Percentiles rank a stretch among this genome's conserved stretches.
phyloP scores from a whole-genome alignment of 2,888 invertebrate genomes.

The Patella ulyssiponensis region DNA sequence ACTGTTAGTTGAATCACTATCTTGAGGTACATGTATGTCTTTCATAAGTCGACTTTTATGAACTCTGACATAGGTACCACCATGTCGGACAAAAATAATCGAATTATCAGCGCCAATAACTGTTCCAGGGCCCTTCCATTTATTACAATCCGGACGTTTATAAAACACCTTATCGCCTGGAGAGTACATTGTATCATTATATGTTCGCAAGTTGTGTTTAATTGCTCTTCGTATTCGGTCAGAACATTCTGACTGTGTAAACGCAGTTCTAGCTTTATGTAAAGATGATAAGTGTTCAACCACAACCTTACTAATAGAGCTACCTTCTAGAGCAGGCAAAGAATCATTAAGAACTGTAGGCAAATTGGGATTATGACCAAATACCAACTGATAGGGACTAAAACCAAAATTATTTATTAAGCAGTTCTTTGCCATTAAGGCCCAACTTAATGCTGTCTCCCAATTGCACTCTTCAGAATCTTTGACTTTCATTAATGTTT shows the following conservation, averaged over 20 bases:
- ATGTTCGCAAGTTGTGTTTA: background rate
- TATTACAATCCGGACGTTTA: slow-evolving; percentile 22
- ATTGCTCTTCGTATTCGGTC: slow-evolving; percentile 22
- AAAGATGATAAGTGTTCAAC: slow-evolving; percentile 14
- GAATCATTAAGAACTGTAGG: slow-evolving; percentile 24
- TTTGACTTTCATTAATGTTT: slow-evolving; percentile 29
- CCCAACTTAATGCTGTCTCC: slow-evolving; percentile 28
- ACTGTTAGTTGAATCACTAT: background rate
- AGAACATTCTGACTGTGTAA: slow-evolving; percentile 19
- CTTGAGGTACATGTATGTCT: background rate
- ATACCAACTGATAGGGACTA: slow-evolving; percentile 27
- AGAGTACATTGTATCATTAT: background rate
- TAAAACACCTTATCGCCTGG: slow-evolving; percentile 24
- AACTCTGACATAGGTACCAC: slow-evolving; percentile 21
- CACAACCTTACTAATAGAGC: slow-evolving; percentile 14
- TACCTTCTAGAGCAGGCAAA: slow-evolving; percentile 26
- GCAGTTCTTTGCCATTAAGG: slow-evolving; percentile 23
- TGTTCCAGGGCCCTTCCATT: slow-evolving; percentile 20
- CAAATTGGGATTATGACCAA: slow-evolving; percentile 28
- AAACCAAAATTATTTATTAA: slow-evolving; percentile 17
- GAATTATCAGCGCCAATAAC: slow-evolving; percentile 21
- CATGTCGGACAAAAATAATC: slow-evolving; percentile 25
- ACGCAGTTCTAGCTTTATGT: slow-evolving; percentile 15
- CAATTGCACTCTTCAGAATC: slow-evolving; percentile 25
- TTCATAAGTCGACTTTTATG: slow-evolving; percentile 14